Evolutionary conservation across 1,140 invertebrate species (phyloP).

Genomic region (Brevipalpus yothersi): DNA sequence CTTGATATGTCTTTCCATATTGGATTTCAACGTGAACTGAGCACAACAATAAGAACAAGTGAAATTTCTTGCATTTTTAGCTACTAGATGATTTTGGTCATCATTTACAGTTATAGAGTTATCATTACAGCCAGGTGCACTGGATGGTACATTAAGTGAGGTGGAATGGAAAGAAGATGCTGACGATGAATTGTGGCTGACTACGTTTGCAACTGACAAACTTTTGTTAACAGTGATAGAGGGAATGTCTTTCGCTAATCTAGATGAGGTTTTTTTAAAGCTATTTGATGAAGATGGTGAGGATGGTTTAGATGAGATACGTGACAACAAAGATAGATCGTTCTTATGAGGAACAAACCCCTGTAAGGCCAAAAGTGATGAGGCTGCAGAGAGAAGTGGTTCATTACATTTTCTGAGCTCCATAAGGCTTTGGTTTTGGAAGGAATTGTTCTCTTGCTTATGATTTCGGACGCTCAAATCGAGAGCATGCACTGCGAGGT

Average conservation of each 20-base stretch:
- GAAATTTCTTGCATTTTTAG: constrained; percentile 48
- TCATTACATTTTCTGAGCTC: background rate
- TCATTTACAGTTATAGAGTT: background rate
- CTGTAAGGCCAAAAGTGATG: constrained; percentile 4
- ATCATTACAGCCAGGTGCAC: background rate
- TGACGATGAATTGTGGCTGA: background rate
- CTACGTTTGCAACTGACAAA: background rate
- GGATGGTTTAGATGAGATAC: too few species aligned
- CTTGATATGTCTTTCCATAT: constrained; percentile 80
- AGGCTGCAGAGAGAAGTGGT: background rate
- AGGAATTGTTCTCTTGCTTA: background rate
- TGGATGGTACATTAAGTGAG: constrained; percentile 14
- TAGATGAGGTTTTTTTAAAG: too few species aligned
- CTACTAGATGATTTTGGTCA: background rate
- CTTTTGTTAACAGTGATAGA: background rate
- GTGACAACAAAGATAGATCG: too few species aligned
- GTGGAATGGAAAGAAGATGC: constrained; percentile 17
- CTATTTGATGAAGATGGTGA: too few species aligned
- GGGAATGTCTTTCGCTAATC: background rate
- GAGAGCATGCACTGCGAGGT: constrained; percentile 52
- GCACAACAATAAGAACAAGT: constrained; percentile 65
- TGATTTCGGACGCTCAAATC: constrained; percentile 50
- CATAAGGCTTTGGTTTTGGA: background rate
- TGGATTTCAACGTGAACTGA: constrained; percentile 61
- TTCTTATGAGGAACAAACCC: constrained; percentile 3